These are phyloP conservation scores for Drosophila navojoa DNA, from an alignment of 1,140 invertebrate species.

Conservation along the genomic window DNA sequence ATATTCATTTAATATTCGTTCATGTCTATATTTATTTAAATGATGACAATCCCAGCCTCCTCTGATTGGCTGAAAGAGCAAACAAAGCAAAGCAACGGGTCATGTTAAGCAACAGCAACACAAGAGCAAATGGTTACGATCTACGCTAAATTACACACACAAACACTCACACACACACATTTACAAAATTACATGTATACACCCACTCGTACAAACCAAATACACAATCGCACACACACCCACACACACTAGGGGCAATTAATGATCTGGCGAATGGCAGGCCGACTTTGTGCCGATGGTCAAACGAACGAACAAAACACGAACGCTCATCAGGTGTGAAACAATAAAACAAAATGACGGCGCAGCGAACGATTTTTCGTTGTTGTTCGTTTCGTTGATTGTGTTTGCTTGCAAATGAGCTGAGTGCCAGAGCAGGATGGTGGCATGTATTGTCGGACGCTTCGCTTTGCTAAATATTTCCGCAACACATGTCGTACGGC, in stretches of 20 bases:
- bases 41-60: background rate
- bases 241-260: slow-evolving; percentile 10
- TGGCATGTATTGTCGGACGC: slow-evolving; percentile 46
- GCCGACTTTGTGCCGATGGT: slow-evolving; percentile 55
- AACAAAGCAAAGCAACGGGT: slow-evolving; percentile 54
- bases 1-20: no score
- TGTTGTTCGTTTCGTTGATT: slow-evolving; percentile 11
- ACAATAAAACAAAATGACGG: slow-evolving; percentile 57
- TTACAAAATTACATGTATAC: background rate
- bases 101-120: slow-evolving; percentile 30
- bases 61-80: slow-evolving; percentile 51
- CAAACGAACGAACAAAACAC: slow-evolving; percentile 42
- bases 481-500: slow-evolving; percentile 75
- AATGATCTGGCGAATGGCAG: slow-evolving; percentile 66
- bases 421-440: slow-evolving; percentile 17
- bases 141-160: slow-evolving; percentile 28
- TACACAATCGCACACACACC: slow-evolving; percentile 1
- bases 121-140: slow-evolving; percentile 30
- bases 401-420: slow-evolving; percentile 38
- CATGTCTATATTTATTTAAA: no score
- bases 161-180: background rate
- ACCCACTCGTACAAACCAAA: background rate
- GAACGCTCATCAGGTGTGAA: slow-evolving; percentile 49
- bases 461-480: slow-evolving; percentile 74
- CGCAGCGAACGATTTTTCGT: slow-evolving; percentile 18